These are phyloP conservation scores for Sebastes matsubarae DNA, from an alignment of 2,797 vertebrate genomes.

Conservation along the genomic window DNA sequence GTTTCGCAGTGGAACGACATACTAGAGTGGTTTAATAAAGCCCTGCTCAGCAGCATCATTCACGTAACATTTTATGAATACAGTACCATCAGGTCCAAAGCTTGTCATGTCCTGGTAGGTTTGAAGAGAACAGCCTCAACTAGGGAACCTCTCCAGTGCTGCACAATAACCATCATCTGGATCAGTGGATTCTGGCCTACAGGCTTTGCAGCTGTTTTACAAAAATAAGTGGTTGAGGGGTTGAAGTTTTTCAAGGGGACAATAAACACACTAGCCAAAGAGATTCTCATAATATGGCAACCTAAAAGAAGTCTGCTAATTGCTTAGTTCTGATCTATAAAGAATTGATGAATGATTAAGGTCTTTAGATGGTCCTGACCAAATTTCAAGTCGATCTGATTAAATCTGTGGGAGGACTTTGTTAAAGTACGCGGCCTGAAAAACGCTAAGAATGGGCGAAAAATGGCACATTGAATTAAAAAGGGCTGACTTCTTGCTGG, in stretches of 20 bases:
- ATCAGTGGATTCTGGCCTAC: not conserved
- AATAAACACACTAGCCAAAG: not conserved
- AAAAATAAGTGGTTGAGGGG: not conserved
- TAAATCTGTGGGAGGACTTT: no score
- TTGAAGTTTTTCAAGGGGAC: not conserved
- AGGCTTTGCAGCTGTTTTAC: not conserved
- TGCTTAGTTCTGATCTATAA: not conserved
- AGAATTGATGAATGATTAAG: not conserved
- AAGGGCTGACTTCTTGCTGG: no score
- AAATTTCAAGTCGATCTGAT: no score
- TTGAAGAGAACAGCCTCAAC: not conserved
- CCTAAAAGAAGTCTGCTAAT: not conserved
- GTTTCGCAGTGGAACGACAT: slow-evolving; percentile 15
- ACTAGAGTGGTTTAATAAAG: not conserved
- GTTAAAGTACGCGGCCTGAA: no score
- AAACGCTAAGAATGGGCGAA: no score
- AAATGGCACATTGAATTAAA: no score
- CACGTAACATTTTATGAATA: not conserved
- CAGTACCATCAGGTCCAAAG: not conserved
- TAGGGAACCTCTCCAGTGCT: not conserved
- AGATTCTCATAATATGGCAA: not conserved
- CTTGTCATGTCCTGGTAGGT: not conserved
- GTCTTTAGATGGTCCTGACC: no score
- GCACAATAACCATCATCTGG: not conserved
- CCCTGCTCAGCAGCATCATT: not conserved